A percentile compares a stretch with the other conserved stretches of the same genome.
Evolutionary conservation across 2,797 vertebrate genomes (phyloP).

Genomic region (Crenuchus spilurus): DNA sequence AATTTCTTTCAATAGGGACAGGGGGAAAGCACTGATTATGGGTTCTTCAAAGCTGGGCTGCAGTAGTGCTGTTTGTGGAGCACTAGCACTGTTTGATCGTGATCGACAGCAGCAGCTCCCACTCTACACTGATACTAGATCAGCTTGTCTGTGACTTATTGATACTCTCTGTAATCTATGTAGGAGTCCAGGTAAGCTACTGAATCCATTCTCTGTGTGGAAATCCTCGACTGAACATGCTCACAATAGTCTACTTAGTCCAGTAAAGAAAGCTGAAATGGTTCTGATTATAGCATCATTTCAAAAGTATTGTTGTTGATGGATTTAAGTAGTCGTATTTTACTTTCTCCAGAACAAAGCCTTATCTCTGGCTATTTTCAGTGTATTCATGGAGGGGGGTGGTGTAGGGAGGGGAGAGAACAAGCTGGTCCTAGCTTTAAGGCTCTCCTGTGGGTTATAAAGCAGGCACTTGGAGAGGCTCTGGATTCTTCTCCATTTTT

Average conservation of each 20-base stretch:
- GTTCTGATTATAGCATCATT: background rate
- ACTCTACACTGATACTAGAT: constrained; percentile 3
- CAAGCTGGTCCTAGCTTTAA: constrained; percentile 70
- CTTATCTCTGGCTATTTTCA: background rate
- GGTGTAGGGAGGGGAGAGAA: background rate
- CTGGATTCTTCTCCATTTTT: constrained; percentile 65
- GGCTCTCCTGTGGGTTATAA: constrained; percentile 73
- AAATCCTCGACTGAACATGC: background rate
- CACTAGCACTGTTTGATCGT: constrained; percentile 54
- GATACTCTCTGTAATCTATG: constrained; percentile 4
- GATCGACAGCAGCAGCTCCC: background rate
- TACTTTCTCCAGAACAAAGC: background rate
- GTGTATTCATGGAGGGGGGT: background rate
- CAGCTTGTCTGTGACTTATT: constrained; percentile 10
- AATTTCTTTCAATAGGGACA: too few relatives aligned
- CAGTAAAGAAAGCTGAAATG: constrained; percentile 5
- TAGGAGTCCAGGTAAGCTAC: background rate
- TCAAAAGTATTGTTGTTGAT: background rate
- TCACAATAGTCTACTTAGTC: background rate
- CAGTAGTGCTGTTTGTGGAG: constrained; percentile 10
- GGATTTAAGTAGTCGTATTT: background rate
- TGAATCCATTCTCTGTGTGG: constrained; percentile 5
- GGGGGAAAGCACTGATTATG: background rate
- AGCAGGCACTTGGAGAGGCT: constrained; percentile 69
- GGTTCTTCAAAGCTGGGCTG: background rate